Percentiles rank a stretch among this genome's conserved stretches.
These are phyloP conservation scores for Crenichthys baileyi DNA, from an alignment of 2,797 vertebrate genomes.

Conservation along the genomic window DNA sequence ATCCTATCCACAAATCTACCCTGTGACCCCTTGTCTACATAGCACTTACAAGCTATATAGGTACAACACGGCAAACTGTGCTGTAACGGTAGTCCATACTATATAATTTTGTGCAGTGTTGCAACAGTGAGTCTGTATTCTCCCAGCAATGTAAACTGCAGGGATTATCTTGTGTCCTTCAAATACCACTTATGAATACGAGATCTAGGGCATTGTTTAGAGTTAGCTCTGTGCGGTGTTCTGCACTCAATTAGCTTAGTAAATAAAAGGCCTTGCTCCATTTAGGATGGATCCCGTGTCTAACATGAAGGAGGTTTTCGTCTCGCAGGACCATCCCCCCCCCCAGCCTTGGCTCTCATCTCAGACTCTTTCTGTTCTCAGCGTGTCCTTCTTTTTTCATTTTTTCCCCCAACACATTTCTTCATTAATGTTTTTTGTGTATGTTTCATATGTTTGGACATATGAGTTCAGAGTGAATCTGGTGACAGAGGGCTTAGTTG, in stretches of 20 bases:
- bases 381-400: constrained; percentile 27
- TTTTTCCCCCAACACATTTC: constrained; percentile 23
- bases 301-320: constrained; percentile 75
- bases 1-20: constrained; percentile 43
- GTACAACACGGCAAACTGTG: constrained; percentile 44
- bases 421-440: constrained; percentile 28
- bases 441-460: constrained; percentile 46
- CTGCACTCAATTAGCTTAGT: constrained; percentile 75
- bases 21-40: constrained; percentile 38
- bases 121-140: constrained; percentile 38
- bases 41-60: constrained; percentile 39
- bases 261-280: constrained; percentile 78
- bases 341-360: constrained; percentile 67
- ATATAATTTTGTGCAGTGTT: constrained; percentile 46
- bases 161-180: constrained; percentile 78
- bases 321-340: constrained; percentile 63
- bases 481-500: constrained; percentile 52
- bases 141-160: constrained; percentile 57
- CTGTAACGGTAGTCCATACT: constrained; percentile 59
- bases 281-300: constrained; percentile 78
- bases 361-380: constrained; percentile 51
- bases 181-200: constrained; percentile 70
- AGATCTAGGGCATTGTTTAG: constrained; percentile 77
- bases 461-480: constrained; percentile 43
- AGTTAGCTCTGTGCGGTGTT: constrained; percentile 60